phyloP scores from a whole-genome alignment of 2,797 vertebrate species.

The Picus viridis region DNA sequence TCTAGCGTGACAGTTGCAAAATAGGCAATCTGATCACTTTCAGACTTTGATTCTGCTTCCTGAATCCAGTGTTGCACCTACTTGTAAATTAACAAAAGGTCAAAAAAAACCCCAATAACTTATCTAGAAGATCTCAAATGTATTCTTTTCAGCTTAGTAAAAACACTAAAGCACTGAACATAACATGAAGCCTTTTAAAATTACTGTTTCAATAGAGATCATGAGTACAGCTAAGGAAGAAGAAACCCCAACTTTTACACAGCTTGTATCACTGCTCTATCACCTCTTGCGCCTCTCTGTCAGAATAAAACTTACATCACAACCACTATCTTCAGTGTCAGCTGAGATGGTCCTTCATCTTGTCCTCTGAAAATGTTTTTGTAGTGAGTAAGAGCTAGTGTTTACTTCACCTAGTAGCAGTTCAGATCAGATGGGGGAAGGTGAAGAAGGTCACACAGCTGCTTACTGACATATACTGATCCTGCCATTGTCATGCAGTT shows the following conservation, averaged over 20 bases:
- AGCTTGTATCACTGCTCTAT: neutral
- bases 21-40: neutral
- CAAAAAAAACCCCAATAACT: neutral
- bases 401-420: slow-evolving; percentile 47
- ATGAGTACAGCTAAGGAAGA: neutral
- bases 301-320: neutral
- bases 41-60: neutral
- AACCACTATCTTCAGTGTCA: slow-evolving; percentile 25
- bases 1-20: neutral
- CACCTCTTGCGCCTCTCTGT: neutral
- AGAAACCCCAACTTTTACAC: neutral
- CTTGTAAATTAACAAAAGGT: neutral
- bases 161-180: neutral
- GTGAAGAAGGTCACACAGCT: slow-evolving; percentile 10
- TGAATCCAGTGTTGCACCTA: neutral
- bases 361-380: slow-evolving; percentile 43
- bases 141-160: neutral
- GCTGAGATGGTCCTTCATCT: slow-evolving; percentile 36
- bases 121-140: neutral
- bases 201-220: neutral
- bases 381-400: slow-evolving; percentile 45
- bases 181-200: neutral
- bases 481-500: neutral
- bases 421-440: neutral
- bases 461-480: neutral